Evolutionary conservation across 2,888 invertebrate species (phyloP), one percentile per base, ranked within the genome.

Genomic region (Dasysyrphus albostriatus): DNA sequence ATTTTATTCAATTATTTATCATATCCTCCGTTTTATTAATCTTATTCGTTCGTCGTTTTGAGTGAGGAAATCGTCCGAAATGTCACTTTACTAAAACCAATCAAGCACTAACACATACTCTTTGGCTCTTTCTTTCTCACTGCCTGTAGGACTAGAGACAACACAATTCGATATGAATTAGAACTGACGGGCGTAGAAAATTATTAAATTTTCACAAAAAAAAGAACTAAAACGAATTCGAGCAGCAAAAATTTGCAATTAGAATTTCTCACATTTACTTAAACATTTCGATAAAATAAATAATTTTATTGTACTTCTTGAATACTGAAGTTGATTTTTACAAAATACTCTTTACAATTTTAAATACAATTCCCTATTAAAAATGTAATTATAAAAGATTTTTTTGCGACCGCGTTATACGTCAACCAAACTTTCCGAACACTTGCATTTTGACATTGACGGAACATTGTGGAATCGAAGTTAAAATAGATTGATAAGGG

Each of bases 101-200:
- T 83, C 74, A 69, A 75, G 65, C 72, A 84, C 54, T 76, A 37
- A 80, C 51, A 72, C 51, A 76, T 47, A 39, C 67, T 51, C 12
- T 56, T 63, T 58, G 19, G 29, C 61, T 74, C 47, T 73, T 78
- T 58, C 78, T 72, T 32, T 77, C 70, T 44, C 54, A 59, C 58
- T 47, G 29, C 32, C 59, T 10, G 24, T 16, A 34, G n/a, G 58
- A 58, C 42, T 42, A 78, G 74, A 87, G 74, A 87, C 70, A 74
- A 65, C 78, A 83, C 78, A 61, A 72, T 32, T 54, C n/a, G 8
- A 37, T 49, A 16, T 69, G 58, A 61, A 77, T 39, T 67, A 63
- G 79, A 72, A 59, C 73, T 73, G 74, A 69, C 85, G 82, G 85
- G 82, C 83, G 84, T 81, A 85, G 84, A 85, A 85, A 85, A 81